Conservation (phyloP, 2,113 vertebrate species). For the Strix aluco region DNA sequence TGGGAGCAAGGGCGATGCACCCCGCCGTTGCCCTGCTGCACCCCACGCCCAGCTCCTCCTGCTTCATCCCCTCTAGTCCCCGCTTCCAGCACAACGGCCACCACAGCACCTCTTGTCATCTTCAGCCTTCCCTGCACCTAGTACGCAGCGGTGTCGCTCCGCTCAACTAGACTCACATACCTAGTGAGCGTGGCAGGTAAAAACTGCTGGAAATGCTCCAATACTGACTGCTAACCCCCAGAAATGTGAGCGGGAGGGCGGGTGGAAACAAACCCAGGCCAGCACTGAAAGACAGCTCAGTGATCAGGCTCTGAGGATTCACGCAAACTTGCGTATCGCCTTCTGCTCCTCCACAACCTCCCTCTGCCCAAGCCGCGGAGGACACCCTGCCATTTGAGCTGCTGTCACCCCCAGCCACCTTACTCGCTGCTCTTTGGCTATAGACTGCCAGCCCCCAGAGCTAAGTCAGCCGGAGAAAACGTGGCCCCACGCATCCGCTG, state of each 20-base stretch:
- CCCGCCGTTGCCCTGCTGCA: not conserved
- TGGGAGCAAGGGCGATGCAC: not conserved
- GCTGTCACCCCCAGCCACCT: not conserved
- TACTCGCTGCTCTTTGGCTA: not conserved
- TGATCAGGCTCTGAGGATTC: not conserved
- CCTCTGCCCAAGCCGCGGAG: not conserved
- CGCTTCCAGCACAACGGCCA: not conserved
- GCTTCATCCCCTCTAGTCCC: not conserved
- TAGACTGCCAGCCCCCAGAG: not conserved
- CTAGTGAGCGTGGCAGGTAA: not conserved
- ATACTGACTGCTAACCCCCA: not conserved
- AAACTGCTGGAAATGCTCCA: not conserved
- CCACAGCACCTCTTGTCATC: not conserved
- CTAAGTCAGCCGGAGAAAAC: not conserved
- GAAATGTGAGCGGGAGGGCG: not conserved
- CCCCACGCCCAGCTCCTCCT: not conserved
- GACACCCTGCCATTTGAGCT: not conserved
- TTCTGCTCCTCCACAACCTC: not conserved
- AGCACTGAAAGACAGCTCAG: not conserved
- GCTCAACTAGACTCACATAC: not conserved
- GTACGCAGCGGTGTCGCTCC: rapidly evolving
- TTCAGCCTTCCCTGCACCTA: not conserved
- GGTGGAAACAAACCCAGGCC: not conserved
- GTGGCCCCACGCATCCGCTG: not conserved
- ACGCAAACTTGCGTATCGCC: not conserved